phyloP scores from a whole-genome alignment of 2,113 vertebrate genomes.

The Grallaria varia region DNA sequence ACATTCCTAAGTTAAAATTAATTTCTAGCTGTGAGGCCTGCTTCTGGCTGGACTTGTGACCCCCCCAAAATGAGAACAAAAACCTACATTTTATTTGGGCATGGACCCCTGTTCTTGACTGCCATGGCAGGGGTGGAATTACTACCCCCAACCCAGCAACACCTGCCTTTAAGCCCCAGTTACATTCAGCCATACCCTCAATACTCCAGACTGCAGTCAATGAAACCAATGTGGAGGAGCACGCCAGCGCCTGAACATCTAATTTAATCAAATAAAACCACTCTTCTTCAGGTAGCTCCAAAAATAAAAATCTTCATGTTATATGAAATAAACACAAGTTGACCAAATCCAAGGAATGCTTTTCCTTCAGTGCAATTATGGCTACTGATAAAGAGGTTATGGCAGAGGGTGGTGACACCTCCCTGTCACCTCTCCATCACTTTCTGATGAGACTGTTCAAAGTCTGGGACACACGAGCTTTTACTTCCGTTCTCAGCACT shows the following conservation, averaged over 20 bases:
- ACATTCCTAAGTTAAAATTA: not conserved
- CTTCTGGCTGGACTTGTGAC: constrained; percentile 1
- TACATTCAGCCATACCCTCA: not conserved
- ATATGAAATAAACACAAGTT: not conserved
- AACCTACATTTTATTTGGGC: not conserved
- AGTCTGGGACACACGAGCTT: not conserved
- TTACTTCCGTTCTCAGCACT: not conserved
- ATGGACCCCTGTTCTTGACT: not conserved
- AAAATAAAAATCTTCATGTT: not conserved
- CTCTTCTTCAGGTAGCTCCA: not conserved
- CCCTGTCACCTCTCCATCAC: not conserved
- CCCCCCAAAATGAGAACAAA: not conserved
- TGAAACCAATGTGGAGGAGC: not conserved
- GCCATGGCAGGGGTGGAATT: not conserved
- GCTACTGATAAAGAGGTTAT: not conserved
- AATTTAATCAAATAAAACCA: not conserved
- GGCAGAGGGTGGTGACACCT: not conserved
- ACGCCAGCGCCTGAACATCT: not conserved
- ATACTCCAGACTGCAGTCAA: not conserved
- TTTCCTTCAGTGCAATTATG: not conserved
- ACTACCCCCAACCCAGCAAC: not conserved
- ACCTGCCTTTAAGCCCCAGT: not conserved
- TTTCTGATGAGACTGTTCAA: not conserved
- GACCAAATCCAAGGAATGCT: not conserved
- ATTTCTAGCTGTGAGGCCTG: not conserved